A percentile compares a stretch with the other conserved stretches of the same genome.
phyloP scores from a whole-genome alignment of 2,113 vertebrate species.

The Aythya baeri region DNA sequence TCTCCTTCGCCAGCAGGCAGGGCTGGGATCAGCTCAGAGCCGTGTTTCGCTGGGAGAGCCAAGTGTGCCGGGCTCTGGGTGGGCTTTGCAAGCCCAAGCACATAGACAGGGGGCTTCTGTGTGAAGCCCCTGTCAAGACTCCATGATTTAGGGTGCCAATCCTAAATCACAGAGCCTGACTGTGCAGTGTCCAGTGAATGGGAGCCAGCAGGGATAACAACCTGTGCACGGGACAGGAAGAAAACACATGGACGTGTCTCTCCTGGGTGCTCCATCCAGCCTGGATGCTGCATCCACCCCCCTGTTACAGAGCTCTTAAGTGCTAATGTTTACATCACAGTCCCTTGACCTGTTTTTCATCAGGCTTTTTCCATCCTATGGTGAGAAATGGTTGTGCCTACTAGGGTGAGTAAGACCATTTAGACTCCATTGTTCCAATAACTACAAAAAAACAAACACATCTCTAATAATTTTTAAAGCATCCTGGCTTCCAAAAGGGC shows the following conservation, averaged over 20 bases:
- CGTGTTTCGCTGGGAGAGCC: not conserved
- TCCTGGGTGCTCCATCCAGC: not conserved
- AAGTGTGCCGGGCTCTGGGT: not conserved
- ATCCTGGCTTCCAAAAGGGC: not conserved
- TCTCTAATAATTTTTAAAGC: not conserved
- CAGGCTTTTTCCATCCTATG: not conserved
- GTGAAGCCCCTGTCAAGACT: no score
- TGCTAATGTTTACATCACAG: not conserved
- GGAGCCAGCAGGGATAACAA: fast-evolving
- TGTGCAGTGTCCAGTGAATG: not conserved
- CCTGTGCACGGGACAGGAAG: fast-evolving
- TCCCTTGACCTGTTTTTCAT: not conserved
- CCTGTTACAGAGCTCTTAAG: not conserved
- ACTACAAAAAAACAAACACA: not conserved
- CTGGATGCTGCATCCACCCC: not conserved
- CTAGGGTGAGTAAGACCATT: not conserved
- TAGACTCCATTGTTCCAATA: not conserved
- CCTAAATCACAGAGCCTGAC: not conserved
- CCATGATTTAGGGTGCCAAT: not conserved
- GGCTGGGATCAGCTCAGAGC: not conserved
- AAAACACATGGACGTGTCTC: not conserved
- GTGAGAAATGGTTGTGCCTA: not conserved
- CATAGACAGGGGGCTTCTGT: not conserved
- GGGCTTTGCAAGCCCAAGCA: not conserved
- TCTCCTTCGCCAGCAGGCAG: not conserved